phyloP scores from a whole-genome alignment of 2,888 invertebrate species.

The Lampropteryx suffumata region DNA sequence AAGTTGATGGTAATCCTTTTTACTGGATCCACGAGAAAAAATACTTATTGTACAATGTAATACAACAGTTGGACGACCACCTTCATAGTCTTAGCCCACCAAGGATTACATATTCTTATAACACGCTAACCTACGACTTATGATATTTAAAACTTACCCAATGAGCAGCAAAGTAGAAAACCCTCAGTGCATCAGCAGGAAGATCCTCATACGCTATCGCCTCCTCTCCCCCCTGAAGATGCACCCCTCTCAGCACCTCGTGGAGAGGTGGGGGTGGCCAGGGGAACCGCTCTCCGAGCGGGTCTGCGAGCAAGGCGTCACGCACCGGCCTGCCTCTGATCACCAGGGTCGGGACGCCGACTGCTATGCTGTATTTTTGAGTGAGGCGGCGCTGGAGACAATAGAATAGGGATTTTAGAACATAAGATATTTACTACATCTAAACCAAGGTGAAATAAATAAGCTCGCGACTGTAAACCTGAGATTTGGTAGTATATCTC shows the following conservation, averaged over 20 bases:
- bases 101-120: no score
- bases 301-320: conserved; percentile 87
- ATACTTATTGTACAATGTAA: no score
- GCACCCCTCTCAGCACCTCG: conserved; percentile 80
- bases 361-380: conserved; percentile 89
- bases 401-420: conserved; percentile 2
- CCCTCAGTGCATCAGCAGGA: conserved; percentile 85
- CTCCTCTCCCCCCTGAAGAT: conserved; percentile 60
- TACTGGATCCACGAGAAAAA: no score
- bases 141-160: conserved; percentile 92
- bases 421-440: no score
- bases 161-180: conserved; percentile 94
- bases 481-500: no score
- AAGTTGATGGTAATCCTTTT: no score
- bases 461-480: no score
- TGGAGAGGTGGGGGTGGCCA: conserved; percentile 89
- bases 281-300: conserved; percentile 86
- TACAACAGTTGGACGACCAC: no score
- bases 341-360: conserved; percentile 89
- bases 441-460: no score
- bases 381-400: conserved; percentile 86
- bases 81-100: no score
- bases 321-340: conserved; percentile 87
- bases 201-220: conserved; percentile 82
- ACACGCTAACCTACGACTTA: no score